Evolutionary conservation across 1,140 invertebrate species (phyloP).

Genomic region (Zophobas morio): DNA sequence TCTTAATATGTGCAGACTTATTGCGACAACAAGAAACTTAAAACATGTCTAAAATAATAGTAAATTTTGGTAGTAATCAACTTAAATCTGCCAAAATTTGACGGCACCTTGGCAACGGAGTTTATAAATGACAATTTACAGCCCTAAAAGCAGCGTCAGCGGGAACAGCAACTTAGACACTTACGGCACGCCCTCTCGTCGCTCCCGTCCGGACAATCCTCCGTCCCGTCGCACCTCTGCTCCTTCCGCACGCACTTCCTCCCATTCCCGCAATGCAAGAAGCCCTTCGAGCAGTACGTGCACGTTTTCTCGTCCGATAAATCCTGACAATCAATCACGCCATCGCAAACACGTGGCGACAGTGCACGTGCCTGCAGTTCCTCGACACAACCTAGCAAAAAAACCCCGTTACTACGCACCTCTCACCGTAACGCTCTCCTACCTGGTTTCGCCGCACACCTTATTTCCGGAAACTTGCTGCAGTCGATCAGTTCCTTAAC

Average conservation of each 20-base stretch:
- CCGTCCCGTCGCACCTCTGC: conserved; percentile 84
- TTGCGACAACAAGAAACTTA: no score
- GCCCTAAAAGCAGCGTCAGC: no score
- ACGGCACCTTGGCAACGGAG: no score
- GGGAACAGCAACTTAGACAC: conserved; percentile 63
- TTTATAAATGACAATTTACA: no score
- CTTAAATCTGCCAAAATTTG: no score
- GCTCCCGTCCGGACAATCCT: conserved; percentile 88
- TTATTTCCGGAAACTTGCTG: conserved; percentile 84
- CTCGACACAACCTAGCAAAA: conserved; percentile 75
- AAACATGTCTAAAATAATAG: not conserved
- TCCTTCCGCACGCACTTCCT: conserved; percentile 79
- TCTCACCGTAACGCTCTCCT: conserved; percentile 52
- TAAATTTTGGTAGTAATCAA: not conserved
- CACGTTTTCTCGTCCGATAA: conserved; percentile 85
- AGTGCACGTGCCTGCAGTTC: conserved; percentile 80
- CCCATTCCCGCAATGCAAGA: conserved; percentile 84
- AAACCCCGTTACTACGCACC: conserved; percentile 15
- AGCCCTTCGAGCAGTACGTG: conserved; percentile 79
- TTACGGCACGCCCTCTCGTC: conserved; percentile 90
- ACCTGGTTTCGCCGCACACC: conserved; percentile 85
- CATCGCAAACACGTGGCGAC: conserved; percentile 86
- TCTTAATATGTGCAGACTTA: no score
- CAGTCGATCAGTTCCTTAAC: conserved; percentile 84
- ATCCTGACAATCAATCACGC: conserved; percentile 88